These are phyloP conservation scores for Micrasema minimum DNA, from an alignment of 1,140 invertebrate species.

Conservation along the genomic window DNA sequence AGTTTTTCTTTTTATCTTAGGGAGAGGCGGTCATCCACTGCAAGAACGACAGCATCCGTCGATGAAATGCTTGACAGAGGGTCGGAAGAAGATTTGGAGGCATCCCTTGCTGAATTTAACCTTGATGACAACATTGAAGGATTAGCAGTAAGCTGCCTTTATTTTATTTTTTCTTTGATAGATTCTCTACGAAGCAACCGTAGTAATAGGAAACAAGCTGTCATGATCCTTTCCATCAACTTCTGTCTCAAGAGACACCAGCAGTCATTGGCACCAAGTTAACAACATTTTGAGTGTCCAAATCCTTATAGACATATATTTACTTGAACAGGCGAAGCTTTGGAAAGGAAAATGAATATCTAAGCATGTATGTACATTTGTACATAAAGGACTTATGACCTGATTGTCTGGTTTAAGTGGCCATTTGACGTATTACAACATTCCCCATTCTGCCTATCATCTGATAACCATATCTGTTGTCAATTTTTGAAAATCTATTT, in stretches of 20 bases:
- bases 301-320: neutral
- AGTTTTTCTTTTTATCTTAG: conserved; percentile 6
- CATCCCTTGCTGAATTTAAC: conserved; percentile 29
- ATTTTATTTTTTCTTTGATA: neutral
- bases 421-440: too few relatives aligned
- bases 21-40: conserved; percentile 14
- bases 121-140: conserved; percentile 30
- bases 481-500: too few relatives aligned
- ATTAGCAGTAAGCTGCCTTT: conserved; percentile 4
- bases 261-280: neutral
- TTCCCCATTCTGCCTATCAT: too few relatives aligned
- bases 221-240: neutral
- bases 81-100: conserved; percentile 22
- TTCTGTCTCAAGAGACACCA: neutral
- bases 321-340: too few relatives aligned
- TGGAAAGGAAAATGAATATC: too few relatives aligned
- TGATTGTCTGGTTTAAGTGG: too few relatives aligned
- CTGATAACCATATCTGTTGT: too few relatives aligned
- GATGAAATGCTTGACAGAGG: conserved; percentile 1
- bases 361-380: too few relatives aligned
- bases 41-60: conserved; percentile 2
- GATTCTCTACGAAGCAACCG: neutral
- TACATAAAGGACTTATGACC: too few relatives aligned
- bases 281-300: neutral
- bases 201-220: neutral